Evolutionary conservation across 2,888 invertebrate species (phyloP).

Genomic region (Campopleginae sp.): DNA sequence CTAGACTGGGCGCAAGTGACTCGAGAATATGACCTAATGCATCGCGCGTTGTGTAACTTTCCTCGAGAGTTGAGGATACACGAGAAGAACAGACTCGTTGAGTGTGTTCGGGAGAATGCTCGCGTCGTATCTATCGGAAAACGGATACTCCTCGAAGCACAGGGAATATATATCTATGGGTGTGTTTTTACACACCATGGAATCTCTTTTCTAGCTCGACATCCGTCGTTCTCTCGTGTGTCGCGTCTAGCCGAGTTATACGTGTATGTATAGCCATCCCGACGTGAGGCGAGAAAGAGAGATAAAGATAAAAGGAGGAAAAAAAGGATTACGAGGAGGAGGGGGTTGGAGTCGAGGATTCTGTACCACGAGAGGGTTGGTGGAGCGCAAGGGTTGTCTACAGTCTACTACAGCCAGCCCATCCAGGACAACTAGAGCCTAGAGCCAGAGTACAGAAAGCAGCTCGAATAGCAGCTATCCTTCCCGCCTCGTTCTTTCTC

Average conservation of each 20-base stretch:
- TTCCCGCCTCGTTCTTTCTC: slow-evolving; percentile 10
- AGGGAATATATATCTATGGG: neutral
- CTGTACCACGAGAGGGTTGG: slow-evolving; percentile 31
- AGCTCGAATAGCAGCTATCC: slow-evolving; percentile 65
- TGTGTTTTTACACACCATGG: slow-evolving; percentile 33
- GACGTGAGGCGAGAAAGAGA: neutral
- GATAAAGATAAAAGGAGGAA: neutral
- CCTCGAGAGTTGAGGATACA: slow-evolving; percentile 3
- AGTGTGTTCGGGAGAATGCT: slow-evolving; percentile 47
- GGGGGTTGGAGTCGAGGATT: slow-evolving; percentile 53
- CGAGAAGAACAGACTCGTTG: slow-evolving; percentile 39
- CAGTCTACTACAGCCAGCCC: slow-evolving; percentile 21
- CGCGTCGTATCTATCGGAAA: slow-evolving; percentile 50
- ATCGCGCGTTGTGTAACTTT: slow-evolving; percentile 42
- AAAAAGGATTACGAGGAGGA: slow-evolving; percentile 36
- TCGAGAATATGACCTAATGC: slow-evolving; percentile 16
- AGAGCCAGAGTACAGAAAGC: slow-evolving; percentile 51
- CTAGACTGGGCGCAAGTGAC: slow-evolving; percentile 27
- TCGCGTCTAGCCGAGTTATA: slow-evolving; percentile 53
- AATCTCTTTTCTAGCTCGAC: slow-evolving; percentile 46
- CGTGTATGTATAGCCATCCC: slow-evolving; percentile 42
- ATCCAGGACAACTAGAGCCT: slow-evolving; percentile 57
- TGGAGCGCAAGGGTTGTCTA: slow-evolving; percentile 56
- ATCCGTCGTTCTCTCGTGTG: slow-evolving; percentile 61
- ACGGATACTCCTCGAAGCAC: slow-evolving; percentile 56